Percentiles rank a stretch among this genome's conserved stretches.
Evolutionary conservation across 2,113 vertebrate species (phyloP).

Genomic region (Caloenas nicobarica): DNA sequence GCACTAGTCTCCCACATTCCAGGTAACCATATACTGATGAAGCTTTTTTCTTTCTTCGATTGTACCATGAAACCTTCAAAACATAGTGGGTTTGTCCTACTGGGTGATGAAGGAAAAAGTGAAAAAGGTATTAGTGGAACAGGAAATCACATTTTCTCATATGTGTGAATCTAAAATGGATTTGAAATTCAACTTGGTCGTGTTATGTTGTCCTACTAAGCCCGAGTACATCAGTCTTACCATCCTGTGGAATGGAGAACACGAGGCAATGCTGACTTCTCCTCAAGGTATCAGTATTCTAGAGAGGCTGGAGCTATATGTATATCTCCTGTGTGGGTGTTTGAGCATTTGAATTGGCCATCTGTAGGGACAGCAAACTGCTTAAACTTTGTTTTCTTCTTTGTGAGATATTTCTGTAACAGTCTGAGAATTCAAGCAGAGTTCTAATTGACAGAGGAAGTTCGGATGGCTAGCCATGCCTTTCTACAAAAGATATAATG

Average conservation of each 20-base stretch:
- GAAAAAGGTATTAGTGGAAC: neutral
- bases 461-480: neutral
- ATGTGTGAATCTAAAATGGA: neutral
- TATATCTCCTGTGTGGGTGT: conserved; percentile 26
- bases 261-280: neutral
- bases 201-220: neutral
- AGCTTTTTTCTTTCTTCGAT: neutral
- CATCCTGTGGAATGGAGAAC: neutral
- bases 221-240: neutral
- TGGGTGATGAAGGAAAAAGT: neutral
- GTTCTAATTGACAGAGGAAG: neutral
- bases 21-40: neutral
- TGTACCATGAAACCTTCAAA: neutral
- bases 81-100: neutral
- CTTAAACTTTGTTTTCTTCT: conserved; percentile 30
- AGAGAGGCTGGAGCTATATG: neutral
- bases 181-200: neutral
- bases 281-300: neutral
- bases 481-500: neutral
- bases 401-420: conserved; percentile 15
- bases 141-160: neutral
- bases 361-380: conserved; percentile 14
- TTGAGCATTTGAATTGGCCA: conserved; percentile 42
- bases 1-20: neutral
- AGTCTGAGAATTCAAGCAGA: conserved; percentile 15